Evolutionary conservation across 2,888 invertebrate genomes (phyloP).

Genomic region (Cephus nigrinus): DNA sequence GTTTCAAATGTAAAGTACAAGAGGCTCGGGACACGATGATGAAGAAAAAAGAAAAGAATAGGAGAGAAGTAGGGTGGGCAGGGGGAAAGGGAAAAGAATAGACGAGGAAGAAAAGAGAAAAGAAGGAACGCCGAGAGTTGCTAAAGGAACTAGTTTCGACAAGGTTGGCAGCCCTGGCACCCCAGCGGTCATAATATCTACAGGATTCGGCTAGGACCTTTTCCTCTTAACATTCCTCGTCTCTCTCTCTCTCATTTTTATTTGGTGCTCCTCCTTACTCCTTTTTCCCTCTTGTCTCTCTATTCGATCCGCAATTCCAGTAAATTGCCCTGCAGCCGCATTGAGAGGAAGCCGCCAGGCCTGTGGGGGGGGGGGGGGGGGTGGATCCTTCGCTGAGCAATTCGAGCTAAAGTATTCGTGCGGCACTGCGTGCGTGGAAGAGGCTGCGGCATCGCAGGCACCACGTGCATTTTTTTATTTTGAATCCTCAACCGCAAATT

Average conservation of each 20-base stretch:
- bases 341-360: no score
- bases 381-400: no score
- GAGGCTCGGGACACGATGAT: not conserved
- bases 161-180: not conserved
- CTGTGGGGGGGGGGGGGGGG: no score
- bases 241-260: not conserved
- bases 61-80: conserved; percentile 26
- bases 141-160: not conserved
- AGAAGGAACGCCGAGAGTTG: conserved; percentile 23
- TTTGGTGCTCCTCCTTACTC: no score
- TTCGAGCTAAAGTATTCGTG: no score
- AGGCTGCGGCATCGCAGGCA: no score
- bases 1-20: conserved; percentile 54
- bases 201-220: not conserved
- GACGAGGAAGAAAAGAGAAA: conserved; percentile 28
- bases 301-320: no score
- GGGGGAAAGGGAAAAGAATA: conserved; percentile 25
- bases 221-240: not conserved
- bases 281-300: no score
- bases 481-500: no score
- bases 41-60: conserved; percentile 10
- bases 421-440: no score
- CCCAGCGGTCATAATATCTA: not conserved
- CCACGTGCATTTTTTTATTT: no score
- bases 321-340: no score